These are phyloP conservation scores for Dione vanillae DNA, from an alignment of 2,888 invertebrate species.

Conservation along the genomic window DNA sequence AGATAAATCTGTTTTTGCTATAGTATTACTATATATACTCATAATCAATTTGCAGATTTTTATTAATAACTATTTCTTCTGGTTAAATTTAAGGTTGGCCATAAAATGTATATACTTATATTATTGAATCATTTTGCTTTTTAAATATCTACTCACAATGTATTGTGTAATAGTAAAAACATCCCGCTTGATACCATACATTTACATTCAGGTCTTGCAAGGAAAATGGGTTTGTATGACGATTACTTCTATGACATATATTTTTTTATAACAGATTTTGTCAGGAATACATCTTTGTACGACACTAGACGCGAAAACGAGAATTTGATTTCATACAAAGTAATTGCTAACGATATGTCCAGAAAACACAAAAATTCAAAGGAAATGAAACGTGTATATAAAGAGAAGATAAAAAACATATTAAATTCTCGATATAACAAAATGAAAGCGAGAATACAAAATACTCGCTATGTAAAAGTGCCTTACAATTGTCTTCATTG, in stretches of 20 bases:
- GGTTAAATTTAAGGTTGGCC: not conserved
- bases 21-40: not conserved
- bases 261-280: slow-evolving; percentile 27
- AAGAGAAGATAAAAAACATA: not conserved
- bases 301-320: slow-evolving; percentile 21
- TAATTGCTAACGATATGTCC: slow-evolving; percentile 1
- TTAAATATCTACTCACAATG: not conserved
- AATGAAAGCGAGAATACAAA: not conserved
- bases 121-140: not conserved
- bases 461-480: not conserved
- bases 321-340: slow-evolving; percentile 5
- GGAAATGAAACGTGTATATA: not conserved
- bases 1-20: not conserved
- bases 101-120: not conserved
- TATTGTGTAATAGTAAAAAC: not conserved
- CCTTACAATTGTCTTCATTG: not conserved
- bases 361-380: not conserved
- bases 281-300: slow-evolving; percentile 21
- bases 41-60: not conserved
- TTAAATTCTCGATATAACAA: not conserved
- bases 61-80: not conserved
- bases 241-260: not conserved
- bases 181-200: slow-evolving; percentile 13
- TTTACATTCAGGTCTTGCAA: slow-evolving; percentile 63
- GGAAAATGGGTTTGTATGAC: slow-evolving; percentile 58